Evolutionary conservation across 2,888 invertebrate species (phyloP).

Genomic region (Steinernema scapterisci): DNA sequence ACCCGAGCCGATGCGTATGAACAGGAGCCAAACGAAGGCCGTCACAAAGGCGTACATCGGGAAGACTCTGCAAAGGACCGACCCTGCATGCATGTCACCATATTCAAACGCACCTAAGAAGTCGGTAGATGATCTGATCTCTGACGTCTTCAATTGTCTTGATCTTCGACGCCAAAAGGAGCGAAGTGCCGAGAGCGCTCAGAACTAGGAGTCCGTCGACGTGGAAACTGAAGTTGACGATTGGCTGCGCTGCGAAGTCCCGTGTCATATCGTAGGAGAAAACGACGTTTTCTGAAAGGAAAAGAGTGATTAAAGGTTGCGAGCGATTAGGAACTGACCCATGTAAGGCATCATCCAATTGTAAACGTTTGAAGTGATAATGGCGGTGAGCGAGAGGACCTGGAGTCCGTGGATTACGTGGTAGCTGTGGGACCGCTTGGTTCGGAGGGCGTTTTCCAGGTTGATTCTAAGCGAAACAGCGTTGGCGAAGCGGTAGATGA

Average conservation of each 20-base stretch:
- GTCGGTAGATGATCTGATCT: constrained; percentile 24
- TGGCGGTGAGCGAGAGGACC: constrained; percentile 46
- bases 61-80: constrained; percentile 56
- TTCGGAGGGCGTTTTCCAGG: constrained; percentile 42
- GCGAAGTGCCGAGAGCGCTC: constrained; percentile 55
- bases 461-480: constrained; percentile 37
- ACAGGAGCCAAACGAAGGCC: constrained; percentile 55
- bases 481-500: constrained; percentile 31
- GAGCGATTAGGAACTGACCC: constrained; percentile 43
- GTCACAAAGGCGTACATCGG: constrained; percentile 60
- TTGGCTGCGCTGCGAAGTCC: constrained; percentile 51
- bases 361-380: constrained; percentile 60
- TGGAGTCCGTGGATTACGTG: constrained; percentile 46
- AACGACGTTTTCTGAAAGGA: constrained; percentile 59
- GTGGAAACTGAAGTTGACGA: constrained; percentile 59
- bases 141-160: constrained; percentile 18
- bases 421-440: constrained; percentile 43
- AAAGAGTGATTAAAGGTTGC: not conserved
- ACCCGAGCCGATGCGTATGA: constrained; percentile 57
- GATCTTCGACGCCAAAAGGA: constrained; percentile 46
- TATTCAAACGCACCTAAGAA: constrained; percentile 28
- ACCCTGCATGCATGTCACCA: not conserved
- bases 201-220: constrained; percentile 59
- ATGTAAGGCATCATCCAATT: constrained; percentile 63
- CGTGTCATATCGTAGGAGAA: constrained; percentile 58